These are phyloP conservation scores for Bombus ignitus DNA, from an alignment of 1,140 invertebrate genomes.

Conservation along the genomic window DNA sequence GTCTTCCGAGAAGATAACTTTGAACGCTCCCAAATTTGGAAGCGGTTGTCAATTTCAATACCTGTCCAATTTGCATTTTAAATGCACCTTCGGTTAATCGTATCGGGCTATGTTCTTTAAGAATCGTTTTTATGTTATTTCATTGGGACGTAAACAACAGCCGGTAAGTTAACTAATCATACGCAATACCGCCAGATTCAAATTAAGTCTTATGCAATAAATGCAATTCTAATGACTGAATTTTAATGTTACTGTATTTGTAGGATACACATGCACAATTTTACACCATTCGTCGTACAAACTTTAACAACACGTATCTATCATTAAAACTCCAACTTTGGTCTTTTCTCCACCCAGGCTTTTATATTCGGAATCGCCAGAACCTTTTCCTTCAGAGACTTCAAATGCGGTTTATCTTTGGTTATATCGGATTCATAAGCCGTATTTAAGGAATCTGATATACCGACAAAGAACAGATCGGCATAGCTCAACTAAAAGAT, in stretches of 20 bases:
- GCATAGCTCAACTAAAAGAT: constrained; percentile 77
- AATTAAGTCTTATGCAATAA: neutral
- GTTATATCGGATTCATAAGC: constrained; percentile 67
- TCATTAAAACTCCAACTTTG: constrained; percentile 56
- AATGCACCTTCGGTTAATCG: neutral
- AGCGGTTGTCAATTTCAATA: neutral
- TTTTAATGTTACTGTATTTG: neutral
- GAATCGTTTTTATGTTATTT: neutral
- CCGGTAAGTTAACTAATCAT: neutral
- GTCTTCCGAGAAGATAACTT: too few relatives aligned
- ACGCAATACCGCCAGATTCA: neutral
- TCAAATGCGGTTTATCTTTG: constrained; percentile 73
- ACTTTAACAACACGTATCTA: neutral
- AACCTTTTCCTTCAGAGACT: constrained; percentile 76
- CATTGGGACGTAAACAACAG: neutral
- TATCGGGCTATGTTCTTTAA: too few relatives aligned
- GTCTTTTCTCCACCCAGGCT: constrained; percentile 78
- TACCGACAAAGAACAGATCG: constrained; percentile 75
- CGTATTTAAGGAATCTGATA: constrained; percentile 69
- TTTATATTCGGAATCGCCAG: constrained; percentile 75
- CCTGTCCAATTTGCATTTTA: neutral
- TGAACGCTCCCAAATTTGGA: neutral
- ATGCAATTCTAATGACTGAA: neutral
- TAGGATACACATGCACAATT: too few relatives aligned
- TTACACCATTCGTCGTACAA: too few relatives aligned